Conservation (phyloP, 2,888 invertebrate genomes). For the Ptycholaimellus sp. region DNA sequence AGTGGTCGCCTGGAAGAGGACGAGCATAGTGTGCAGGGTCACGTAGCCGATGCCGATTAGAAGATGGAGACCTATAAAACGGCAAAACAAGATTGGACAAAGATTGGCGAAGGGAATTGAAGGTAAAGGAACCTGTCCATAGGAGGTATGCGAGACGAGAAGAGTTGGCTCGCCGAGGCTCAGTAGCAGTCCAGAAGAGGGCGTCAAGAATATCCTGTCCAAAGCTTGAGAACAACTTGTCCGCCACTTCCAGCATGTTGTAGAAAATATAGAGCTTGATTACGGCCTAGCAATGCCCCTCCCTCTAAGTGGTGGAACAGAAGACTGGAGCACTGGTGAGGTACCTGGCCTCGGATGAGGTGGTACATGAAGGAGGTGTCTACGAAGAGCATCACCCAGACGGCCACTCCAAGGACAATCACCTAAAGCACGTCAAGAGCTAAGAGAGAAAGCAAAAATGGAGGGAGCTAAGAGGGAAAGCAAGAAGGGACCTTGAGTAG, state of each 20-base stretch:
- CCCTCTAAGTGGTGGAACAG: constrained; percentile 2
- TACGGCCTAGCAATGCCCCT: constrained; percentile 57
- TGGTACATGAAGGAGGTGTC: constrained; percentile 97
- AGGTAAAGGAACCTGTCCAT: too few species aligned
- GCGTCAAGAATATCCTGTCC: constrained; percentile 86
- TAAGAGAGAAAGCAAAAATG: neutral
- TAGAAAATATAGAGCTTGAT: constrained; percentile 98
- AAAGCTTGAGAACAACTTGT: constrained; percentile 75
- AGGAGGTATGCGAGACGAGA: too few species aligned
- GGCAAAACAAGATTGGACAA: constrained; percentile 38
- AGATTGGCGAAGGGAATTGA: constrained; percentile 68
- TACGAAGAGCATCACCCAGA: constrained; percentile 52
- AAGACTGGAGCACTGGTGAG: constrained; percentile 8
- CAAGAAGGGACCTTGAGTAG: constrained; percentile 73
- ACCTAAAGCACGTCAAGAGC: neutral
- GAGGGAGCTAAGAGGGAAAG: too few species aligned
- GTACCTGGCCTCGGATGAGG: constrained; percentile 32
- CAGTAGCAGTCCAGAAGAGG: constrained; percentile 91
- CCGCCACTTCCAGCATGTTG: constrained; percentile 88
- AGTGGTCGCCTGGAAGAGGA: constrained; percentile 79
- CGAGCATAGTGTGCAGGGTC: constrained; percentile 59
- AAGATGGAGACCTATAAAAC: too few species aligned
- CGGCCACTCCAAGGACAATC: constrained; percentile 6
- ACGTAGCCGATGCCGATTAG: constrained; percentile 69
- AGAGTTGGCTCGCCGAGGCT: too few species aligned